A percentile compares a stretch with the other conserved stretches of the same genome.
These are phyloP conservation scores for Neosalanx taihuensis DNA, from an alignment of 2,797 vertebrate species.

Conservation along the genomic window DNA sequence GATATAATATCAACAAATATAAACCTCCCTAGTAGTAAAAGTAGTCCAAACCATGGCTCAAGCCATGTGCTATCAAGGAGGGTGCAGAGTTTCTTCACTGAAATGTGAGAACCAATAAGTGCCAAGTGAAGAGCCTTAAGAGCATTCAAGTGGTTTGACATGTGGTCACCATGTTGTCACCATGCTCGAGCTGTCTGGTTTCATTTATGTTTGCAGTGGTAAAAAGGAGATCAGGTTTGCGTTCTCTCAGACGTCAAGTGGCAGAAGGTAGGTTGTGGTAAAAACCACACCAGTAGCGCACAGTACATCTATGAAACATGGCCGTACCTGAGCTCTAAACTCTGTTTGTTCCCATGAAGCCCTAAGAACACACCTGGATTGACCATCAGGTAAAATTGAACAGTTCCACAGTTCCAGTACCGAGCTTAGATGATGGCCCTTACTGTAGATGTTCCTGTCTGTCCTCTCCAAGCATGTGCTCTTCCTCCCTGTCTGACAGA, in stretches of 20 bases:
- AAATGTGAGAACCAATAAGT: too few relatives aligned
- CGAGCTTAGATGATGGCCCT: neutral
- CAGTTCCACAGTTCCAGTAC: neutral
- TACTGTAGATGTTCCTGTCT: neutral
- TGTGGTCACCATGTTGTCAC: neutral
- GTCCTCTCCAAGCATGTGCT: neutral
- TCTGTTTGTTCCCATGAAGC: slow-evolving; percentile 20
- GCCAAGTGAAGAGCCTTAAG: too few relatives aligned
- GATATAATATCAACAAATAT: too few relatives aligned
- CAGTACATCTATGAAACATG: neutral
- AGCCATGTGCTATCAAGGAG: too few relatives aligned
- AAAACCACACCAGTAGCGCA: too few relatives aligned
- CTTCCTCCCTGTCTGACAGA: slow-evolving; percentile 28
- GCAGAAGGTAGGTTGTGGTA: slow-evolving; percentile 47
- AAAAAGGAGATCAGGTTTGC: slow-evolving; percentile 56
- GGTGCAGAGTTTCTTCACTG: too few relatives aligned
- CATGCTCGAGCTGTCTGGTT: neutral
- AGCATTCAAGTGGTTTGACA: too few relatives aligned
- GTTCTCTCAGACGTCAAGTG: slow-evolving; percentile 47
- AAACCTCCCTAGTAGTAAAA: neutral
- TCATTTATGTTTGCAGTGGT: slow-evolving; percentile 51
- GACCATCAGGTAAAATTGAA: slow-evolving; percentile 48
- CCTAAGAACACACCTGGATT: slow-evolving; percentile 24
- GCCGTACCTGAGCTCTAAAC: neutral
- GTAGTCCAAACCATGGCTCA: neutral